Evolutionary conservation across 2,797 vertebrate genomes (phyloP).

Genomic region (Gorsachius magnificus): DNA sequence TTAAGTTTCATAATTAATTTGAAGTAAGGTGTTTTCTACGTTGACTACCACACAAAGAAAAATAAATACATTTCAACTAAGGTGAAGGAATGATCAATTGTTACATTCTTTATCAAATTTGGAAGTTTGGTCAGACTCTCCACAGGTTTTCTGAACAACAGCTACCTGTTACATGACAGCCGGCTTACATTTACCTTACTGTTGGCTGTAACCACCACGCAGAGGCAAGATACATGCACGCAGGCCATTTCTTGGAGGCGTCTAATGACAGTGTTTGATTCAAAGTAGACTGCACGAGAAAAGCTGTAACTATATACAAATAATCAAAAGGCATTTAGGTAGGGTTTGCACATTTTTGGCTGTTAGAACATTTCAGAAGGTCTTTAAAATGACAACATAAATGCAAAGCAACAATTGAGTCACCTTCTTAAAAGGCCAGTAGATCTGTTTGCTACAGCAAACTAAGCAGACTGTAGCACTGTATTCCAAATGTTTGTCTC

Average conservation of each 20-base stretch:
- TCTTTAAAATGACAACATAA: neutral
- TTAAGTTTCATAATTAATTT: neutral
- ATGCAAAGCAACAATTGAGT: neutral
- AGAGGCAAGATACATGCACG: neutral
- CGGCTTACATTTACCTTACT: neutral
- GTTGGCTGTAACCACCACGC: neutral
- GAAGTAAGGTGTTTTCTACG: neutral
- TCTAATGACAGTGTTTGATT: neutral
- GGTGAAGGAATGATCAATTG: neutral
- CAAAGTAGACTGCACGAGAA: neutral
- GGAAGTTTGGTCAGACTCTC: neutral
- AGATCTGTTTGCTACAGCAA: neutral
- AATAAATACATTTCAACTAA: neutral
- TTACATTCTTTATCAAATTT: neutral
- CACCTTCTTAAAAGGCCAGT: neutral
- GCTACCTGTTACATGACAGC: neutral
- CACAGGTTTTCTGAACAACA: neutral
- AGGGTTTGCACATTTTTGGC: neutral
- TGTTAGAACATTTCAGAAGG: neutral
- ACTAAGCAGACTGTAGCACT: neutral
- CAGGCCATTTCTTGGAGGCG: neutral
- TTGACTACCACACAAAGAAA: neutral
- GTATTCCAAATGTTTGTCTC: neutral
- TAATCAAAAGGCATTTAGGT: neutral
- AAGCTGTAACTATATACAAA: neutral